Evolutionary conservation across 2,888 invertebrate genomes (phyloP), one percentile per base, ranked within the genome.

Genomic region (Baccha elongata): DNA sequence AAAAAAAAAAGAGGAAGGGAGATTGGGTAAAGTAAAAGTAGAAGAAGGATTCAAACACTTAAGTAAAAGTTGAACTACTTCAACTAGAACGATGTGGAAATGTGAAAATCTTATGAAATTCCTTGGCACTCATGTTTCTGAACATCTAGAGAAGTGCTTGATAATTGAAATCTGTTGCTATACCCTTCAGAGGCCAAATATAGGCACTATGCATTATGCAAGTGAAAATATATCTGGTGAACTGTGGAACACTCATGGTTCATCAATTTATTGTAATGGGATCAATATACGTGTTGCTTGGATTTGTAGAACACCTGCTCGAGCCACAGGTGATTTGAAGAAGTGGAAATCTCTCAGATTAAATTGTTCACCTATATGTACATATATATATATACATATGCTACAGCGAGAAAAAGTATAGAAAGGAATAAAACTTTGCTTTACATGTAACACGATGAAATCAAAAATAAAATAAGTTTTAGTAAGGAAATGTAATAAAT

Each of bases 101-200:
- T 71, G 50, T 46, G 64, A 65, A 44, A 48, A 65, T 80, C 58
- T 64, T 46, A n/a, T 26, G 21, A 40, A 48, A 67, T 68, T 81
- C 67, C 58, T 62, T 75, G 48, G 65, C 75, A 67, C 60, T 60
- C 23, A 64, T 17, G 68, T 60, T 26, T 2, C 53, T 40, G 35
- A 32, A 58, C 73, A 44, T 52, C 19, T 5, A 40, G 42, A 35
- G 42, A 26, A 80, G 55, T 74, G 68, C 35, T 53, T 67, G 52
- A 75, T 76, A 71, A 74, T 71, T 76, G 75, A 81, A 81, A 75
- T 75, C 75, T 65, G 46, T 65, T 69, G 71, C 26, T 71, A 60
- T 62, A 81, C n/a, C n/a, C 60, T 75, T 69, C 53, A 15, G 42
- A n/a, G 53, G 21, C 46, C n/a, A 60, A 40, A 15, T 26, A 13